Base-by-base conservation (phyloP, 2,113 vertebrate genomes). In the Cynocephalus volans region DNA sequence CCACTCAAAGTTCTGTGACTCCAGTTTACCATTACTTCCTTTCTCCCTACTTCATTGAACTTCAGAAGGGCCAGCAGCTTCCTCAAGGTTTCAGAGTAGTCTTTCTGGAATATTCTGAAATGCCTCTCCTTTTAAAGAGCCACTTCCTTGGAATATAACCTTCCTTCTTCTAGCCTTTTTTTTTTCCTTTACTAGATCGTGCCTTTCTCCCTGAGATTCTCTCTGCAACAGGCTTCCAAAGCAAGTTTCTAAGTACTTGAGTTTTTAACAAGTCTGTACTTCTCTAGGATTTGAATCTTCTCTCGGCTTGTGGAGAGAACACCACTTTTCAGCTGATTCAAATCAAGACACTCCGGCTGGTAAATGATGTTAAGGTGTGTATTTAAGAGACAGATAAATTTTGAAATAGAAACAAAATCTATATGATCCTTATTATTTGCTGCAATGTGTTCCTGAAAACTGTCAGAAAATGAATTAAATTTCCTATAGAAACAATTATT, bases 331-430 rank as follows among this genome's bases (percentile, higher is more conserved):
- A 93, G 15, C 56, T 86, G 82, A 89, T 86, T 97, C 41, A 23
- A 95, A 33, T 96, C 45, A 83, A 83, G 60, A 70, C 0, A 23
- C 48, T 94, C 31, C 1, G 48, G 14, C 9, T 91, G 54, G 56
- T 77, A 85, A 95, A 90, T 88, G 88, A 90, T 21, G 73, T 81
- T 93, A 91, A 89, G 31, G 26, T 95, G 19, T 85, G 45, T 36
- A 81, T 91, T 91, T 82, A 96, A 96, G 86, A 50, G 64, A 72
- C 23, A 73, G 56, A 86, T 50, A 92, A 21, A 83, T 80, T 91
- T 91, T 85, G 67, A 84, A 95, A 75, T 28, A 72, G 90, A 95
- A 97, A 84, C 11, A 88, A 93, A 93, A 97, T 85, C 48, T 76
- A 85, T 72, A 24, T 52, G 12, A 80, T 88, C 3, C 36, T 94